These are phyloP conservation scores for Toxostoma redivivum DNA, from an alignment of 2,113 vertebrate genomes.

Conservation along the genomic window DNA sequence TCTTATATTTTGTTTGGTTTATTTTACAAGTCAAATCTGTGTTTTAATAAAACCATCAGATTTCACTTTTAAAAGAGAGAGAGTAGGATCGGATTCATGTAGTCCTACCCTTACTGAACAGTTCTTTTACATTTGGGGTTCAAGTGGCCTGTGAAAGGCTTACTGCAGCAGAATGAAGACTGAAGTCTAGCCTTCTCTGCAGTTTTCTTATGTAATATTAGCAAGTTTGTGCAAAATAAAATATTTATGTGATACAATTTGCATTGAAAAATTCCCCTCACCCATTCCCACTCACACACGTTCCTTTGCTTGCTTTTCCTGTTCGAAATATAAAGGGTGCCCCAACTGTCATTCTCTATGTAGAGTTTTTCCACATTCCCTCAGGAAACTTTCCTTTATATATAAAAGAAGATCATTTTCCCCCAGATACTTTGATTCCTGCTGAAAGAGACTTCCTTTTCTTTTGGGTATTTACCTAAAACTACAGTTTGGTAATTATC, in stretches of 20 bases:
- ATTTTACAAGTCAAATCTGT: background rate
- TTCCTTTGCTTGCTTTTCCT: background rate
- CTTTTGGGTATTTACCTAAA: background rate
- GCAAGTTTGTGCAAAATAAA: background rate
- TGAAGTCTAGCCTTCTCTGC: background rate
- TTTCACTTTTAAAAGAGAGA: background rate
- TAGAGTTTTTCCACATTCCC: background rate
- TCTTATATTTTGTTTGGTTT: background rate
- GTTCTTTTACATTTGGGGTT: background rate
- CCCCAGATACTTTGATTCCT: background rate
- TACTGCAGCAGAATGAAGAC: background rate
- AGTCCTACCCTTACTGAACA: background rate
- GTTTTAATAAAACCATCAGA: background rate
- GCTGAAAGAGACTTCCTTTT: background rate
- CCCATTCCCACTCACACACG: accelerated
- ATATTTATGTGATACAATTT: background rate
- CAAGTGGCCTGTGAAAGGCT: background rate
- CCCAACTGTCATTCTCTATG: background rate
- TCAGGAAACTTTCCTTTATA: background rate
- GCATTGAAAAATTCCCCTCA: background rate
- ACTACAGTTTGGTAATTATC: background rate
- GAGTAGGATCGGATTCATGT: background rate
- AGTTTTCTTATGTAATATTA: background rate
- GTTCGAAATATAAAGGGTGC: background rate
- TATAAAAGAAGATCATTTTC: background rate